A percentile compares a stretch with the other conserved stretches of the same genome.
Evolutionary conservation across 1,140 invertebrate species (phyloP).

Genomic region (Lerema accius): DNA sequence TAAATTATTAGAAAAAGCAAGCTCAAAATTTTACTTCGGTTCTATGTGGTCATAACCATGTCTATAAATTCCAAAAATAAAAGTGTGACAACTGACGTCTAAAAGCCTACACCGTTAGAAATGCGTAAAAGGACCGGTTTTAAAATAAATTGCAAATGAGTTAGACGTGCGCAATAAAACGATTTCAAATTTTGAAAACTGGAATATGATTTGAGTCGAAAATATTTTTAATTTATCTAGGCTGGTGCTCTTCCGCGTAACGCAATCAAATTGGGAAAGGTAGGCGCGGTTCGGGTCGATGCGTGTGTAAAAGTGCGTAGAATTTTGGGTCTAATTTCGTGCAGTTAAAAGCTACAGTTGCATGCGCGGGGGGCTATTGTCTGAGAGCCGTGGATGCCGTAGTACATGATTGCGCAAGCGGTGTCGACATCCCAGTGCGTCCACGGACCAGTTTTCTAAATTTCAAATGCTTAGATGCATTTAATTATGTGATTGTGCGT

Average conservation of each 20-base stretch:
- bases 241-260: conserved; percentile 18
- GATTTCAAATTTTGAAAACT: conserved; percentile 1
- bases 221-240: conserved; percentile 11
- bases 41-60: no score
- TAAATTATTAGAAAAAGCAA: no score
- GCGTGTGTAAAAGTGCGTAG: conserved; percentile 16
- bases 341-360: conserved; percentile 12
- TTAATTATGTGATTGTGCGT: conserved; percentile 24
- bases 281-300: conserved; percentile 20
- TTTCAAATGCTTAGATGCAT: conserved; percentile 30
- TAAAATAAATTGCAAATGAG: not conserved
- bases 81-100: no score
- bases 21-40: no score
- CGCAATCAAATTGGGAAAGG: conserved; percentile 28
- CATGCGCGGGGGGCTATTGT: conserved; percentile 10
- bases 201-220: conserved; percentile 7
- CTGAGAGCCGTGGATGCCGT: conserved; percentile 13
- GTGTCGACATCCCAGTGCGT: conserved; percentile 27
- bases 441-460: conserved; percentile 31
- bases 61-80: no score
- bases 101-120: not conserved
- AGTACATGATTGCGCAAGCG: conserved; percentile 19
- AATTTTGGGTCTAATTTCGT: not conserved
- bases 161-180: not conserved
- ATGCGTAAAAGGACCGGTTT: conserved; percentile 23